phyloP scores from a whole-genome alignment of 1,140 invertebrate species.

The Dinoponera quadriceps region DNA sequence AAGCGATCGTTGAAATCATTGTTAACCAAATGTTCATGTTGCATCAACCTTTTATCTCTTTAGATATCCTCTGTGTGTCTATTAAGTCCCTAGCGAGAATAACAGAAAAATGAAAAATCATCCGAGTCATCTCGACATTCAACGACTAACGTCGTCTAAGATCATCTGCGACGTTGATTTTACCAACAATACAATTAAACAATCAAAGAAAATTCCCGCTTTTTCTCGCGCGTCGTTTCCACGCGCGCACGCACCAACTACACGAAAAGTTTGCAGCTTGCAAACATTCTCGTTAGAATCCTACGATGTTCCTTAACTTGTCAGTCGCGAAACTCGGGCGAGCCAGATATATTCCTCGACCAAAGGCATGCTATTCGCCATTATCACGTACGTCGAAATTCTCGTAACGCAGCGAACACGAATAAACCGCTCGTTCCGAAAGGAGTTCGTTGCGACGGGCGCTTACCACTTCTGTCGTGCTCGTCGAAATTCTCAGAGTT shows the following conservation, averaged over 20 bases:
- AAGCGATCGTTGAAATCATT: not conserved
- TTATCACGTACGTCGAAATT: constrained; percentile 49
- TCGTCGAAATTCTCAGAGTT: constrained; percentile 44
- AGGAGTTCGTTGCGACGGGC: constrained; percentile 30
- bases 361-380: constrained; percentile 15
- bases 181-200: not conserved
- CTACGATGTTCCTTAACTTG: constrained; percentile 21
- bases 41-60: not conserved
- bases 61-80: not conserved
- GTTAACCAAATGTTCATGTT: not conserved
- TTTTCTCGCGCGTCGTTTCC: not conserved
- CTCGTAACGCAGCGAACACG: constrained; percentile 25
- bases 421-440: constrained; percentile 44
- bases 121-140: not conserved
- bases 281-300: constrained; percentile 38
- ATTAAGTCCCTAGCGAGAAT: not conserved
- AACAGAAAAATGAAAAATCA: not conserved
- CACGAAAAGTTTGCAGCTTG: constrained; percentile 21
- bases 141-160: not conserved
- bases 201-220: constrained; percentile 4
- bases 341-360: constrained; percentile 26
- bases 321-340: constrained; percentile 28
- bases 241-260: too few species aligned
- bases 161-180: constrained; percentile 32
- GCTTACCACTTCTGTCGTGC: constrained; percentile 32